A percentile compares a stretch with the other conserved stretches of the same genome.
phyloP scores from a whole-genome alignment of 2,888 invertebrate species.

The Nematopogon swammerdamellus region DNA sequence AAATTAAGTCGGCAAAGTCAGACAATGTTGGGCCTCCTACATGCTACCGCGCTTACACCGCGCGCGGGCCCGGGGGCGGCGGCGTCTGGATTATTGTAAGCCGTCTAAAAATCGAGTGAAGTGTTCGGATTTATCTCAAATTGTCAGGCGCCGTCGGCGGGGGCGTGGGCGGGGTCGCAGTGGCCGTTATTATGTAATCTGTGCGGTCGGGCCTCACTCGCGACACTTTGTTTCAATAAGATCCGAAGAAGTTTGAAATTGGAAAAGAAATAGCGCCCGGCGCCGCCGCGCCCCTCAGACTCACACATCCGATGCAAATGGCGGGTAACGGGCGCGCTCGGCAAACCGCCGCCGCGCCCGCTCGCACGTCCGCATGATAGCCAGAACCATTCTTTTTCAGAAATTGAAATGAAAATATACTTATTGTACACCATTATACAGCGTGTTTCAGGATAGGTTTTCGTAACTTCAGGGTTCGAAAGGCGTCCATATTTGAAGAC shows the following conservation, averaged over 20 bases:
- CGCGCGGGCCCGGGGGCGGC: neutral
- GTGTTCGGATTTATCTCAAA: neutral
- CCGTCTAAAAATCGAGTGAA: neutral
- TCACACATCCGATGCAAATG: constrained; percentile 25
- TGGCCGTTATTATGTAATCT: neutral
- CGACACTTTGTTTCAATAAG: constrained; percentile 13
- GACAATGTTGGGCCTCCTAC: no score
- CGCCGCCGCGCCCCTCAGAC: constrained; percentile 19
- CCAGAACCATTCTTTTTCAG: no score
- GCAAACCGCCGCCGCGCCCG: no score
- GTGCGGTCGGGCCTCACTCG: neutral
- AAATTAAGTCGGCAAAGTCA: no score
- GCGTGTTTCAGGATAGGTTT: no score
- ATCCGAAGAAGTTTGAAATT: constrained; percentile 40
- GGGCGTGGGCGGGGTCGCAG: neutral
- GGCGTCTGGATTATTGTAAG: neutral
- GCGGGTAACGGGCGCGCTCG: constrained; percentile 12
- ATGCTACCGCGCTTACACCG: no score
- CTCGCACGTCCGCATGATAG: no score
- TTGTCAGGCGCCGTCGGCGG: neutral
- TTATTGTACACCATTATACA: no score
- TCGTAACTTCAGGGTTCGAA: no score
- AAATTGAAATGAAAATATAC: no score
- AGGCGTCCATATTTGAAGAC: no score
- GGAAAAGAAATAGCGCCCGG: constrained; percentile 35